Evolutionary conservation across 2,888 invertebrate species (phyloP).

Genomic region (Orthosia gracilis): DNA sequence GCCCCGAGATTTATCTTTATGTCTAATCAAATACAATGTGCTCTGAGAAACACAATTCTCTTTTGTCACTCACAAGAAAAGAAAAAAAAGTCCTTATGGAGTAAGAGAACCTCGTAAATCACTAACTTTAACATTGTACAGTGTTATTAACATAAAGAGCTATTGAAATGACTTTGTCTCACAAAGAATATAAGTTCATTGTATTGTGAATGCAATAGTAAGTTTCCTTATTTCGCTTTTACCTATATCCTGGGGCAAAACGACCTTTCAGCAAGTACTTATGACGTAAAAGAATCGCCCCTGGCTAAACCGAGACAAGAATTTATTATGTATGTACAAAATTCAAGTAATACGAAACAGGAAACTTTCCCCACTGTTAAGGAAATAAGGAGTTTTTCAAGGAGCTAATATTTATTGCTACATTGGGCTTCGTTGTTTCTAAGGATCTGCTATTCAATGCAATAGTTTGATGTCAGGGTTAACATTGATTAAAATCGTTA

Average conservation of each 20-base stretch:
- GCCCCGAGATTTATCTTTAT: slow-evolving; percentile 43
- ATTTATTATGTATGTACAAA: slow-evolving; percentile 58
- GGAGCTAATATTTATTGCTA: background rate
- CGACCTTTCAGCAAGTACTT: slow-evolving; percentile 54
- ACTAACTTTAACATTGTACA: slow-evolving; percentile 64
- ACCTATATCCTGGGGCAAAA: slow-evolving; percentile 55
- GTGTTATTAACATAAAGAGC: slow-evolving; percentile 59
- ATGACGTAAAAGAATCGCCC: slow-evolving; percentile 52
- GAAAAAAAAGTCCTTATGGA: slow-evolving; percentile 49
- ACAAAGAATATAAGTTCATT: slow-evolving; percentile 56
- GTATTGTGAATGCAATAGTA: slow-evolving; percentile 54
- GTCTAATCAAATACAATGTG: slow-evolving; percentile 59
- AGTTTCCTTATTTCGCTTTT: slow-evolving; percentile 48
- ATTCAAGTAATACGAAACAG: slow-evolving; percentile 38
- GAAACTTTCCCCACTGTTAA: slow-evolving; percentile 16
- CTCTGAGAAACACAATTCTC: slow-evolving; percentile 44
- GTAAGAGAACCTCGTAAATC: slow-evolving; percentile 54
- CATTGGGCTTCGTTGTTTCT: background rate
- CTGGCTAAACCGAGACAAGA: slow-evolving; percentile 46
- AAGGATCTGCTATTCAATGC: background rate
- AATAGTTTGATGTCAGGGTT: background rate
- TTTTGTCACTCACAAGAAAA: slow-evolving; percentile 51
- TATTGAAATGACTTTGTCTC: slow-evolving; percentile 62
- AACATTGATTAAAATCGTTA: too few species aligned
- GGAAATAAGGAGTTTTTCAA: slow-evolving; percentile 23